A percentile compares a stretch with the other conserved stretches of the same genome.
Evolutionary conservation across 2,888 invertebrate species (phyloP).

Genomic region (Drosophila robusta): DNA sequence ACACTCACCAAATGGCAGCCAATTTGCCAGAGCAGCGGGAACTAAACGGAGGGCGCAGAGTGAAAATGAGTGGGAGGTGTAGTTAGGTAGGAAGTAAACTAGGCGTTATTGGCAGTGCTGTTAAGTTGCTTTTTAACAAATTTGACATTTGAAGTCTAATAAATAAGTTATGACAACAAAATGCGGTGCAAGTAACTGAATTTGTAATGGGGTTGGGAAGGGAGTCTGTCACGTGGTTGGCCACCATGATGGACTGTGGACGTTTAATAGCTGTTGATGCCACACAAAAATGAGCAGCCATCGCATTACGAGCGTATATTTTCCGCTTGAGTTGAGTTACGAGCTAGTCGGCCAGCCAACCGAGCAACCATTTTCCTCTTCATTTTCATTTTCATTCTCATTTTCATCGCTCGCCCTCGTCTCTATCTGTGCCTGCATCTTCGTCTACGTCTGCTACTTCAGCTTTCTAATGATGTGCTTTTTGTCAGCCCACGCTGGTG

Average conservation of each 20-base stretch:
- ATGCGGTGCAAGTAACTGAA: constrained; percentile 49
- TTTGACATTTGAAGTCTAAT: constrained; percentile 75
- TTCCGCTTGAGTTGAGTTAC: constrained; percentile 56
- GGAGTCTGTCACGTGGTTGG: constrained; percentile 13
- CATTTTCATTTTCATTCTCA: not conserved
- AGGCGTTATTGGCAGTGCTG: constrained; percentile 10
- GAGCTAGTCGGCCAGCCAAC: constrained; percentile 1
- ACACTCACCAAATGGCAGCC: constrained; percentile 27
- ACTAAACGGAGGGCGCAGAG: too few species aligned
- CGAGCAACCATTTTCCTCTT: constrained; percentile 18
- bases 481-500: not conserved
- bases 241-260: constrained; percentile 13
- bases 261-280: constrained; percentile 26
- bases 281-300: constrained; percentile 10
- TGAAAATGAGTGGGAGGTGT: too few species aligned
- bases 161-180: constrained; percentile 74
- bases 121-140: constrained; percentile 61
- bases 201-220: constrained; percentile 15
- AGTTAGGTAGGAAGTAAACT: not conserved
- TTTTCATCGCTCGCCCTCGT: too few species aligned
- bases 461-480: constrained; percentile 44
- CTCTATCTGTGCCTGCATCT: not conserved
- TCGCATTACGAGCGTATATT: constrained; percentile 23
- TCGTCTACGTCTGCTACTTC: constrained; percentile 11
- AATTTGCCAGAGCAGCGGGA: constrained; percentile 32